A percentile compares a stretch with the other conserved stretches of the same genome.
These are phyloP conservation scores for Cyprinodon diabolis DNA, from an alignment of 2,797 vertebrate genomes.

Conservation along the genomic window DNA sequence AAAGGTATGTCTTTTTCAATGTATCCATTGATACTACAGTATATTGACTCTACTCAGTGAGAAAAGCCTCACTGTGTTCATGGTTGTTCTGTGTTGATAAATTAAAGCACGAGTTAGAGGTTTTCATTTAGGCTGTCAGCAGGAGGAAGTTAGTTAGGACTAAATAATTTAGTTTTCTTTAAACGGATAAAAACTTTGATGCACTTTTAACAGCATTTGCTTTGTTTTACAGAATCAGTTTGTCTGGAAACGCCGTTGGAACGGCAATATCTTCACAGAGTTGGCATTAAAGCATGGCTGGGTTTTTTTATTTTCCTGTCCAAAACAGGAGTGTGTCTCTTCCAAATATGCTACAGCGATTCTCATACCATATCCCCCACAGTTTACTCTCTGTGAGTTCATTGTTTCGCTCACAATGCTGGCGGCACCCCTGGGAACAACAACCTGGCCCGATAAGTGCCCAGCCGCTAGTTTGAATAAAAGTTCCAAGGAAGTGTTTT, in stretches of 20 bases:
- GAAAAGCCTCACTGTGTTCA: background rate
- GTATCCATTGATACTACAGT: background rate
- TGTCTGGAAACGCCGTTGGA: background rate
- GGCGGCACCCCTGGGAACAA: constrained; percentile 46
- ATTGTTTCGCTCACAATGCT: constrained; percentile 71
- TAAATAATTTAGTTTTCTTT: background rate
- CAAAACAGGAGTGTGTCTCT: constrained; percentile 40
- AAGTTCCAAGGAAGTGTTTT: constrained; percentile 20
- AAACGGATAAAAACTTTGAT: background rate
- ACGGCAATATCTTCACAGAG: constrained; percentile 11
- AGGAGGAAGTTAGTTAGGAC: background rate
- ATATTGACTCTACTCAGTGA: background rate
- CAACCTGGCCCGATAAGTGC: constrained; percentile 45
- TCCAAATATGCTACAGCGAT: constrained; percentile 63
- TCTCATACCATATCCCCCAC: constrained; percentile 60
- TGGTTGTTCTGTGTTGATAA: background rate
- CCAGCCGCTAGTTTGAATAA: constrained; percentile 34
- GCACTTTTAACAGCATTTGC: background rate
- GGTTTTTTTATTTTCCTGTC: constrained; percentile 50
- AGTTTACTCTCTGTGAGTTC: constrained; percentile 53
- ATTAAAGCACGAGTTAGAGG: background rate
- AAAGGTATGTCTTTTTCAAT: too few relatives aligned
- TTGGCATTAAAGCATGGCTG: constrained; percentile 14
- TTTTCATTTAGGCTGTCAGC: background rate
- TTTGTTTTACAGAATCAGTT: background rate